These are phyloP conservation scores for Salmo trutta DNA, from an alignment of 2,797 vertebrate genomes.

Conservation along the genomic window DNA sequence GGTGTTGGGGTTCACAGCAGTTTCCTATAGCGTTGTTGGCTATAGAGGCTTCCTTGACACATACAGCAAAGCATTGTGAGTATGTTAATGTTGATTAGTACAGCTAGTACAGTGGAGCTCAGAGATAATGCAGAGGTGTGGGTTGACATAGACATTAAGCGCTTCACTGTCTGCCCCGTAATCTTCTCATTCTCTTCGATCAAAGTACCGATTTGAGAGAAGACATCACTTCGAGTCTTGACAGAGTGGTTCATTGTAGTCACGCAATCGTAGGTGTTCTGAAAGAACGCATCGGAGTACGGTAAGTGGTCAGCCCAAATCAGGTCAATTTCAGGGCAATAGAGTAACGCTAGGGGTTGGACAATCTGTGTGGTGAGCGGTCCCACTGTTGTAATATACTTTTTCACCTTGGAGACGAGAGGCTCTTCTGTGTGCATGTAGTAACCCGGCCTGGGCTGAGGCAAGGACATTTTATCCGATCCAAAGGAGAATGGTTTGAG, in stretches of 20 bases:
- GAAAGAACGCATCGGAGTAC: neutral
- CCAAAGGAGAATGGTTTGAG: neutral
- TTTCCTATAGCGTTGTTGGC: neutral
- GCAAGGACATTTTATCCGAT: neutral
- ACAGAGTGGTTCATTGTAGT: neutral
- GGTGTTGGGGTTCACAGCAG: neutral
- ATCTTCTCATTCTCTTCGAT: neutral
- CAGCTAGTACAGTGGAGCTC: neutral
- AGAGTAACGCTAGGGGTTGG: neutral
- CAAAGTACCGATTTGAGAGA: neutral
- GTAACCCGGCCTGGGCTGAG: neutral
- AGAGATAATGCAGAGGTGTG: neutral
- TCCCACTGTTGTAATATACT: neutral
- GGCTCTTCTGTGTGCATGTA: neutral
- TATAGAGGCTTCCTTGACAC: neutral
- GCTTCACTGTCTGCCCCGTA: neutral
- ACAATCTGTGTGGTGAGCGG: neutral
- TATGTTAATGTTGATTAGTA: conserved; percentile 7
- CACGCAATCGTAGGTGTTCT: neutral
- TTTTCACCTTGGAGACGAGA: neutral
- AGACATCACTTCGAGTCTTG: neutral
- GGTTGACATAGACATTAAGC: neutral
- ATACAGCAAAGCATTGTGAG: neutral
- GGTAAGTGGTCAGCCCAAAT: neutral
- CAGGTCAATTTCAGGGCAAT: neutral